phyloP scores from a whole-genome alignment of 2,113 vertebrate species.

The Arothron firmamentum region DNA sequence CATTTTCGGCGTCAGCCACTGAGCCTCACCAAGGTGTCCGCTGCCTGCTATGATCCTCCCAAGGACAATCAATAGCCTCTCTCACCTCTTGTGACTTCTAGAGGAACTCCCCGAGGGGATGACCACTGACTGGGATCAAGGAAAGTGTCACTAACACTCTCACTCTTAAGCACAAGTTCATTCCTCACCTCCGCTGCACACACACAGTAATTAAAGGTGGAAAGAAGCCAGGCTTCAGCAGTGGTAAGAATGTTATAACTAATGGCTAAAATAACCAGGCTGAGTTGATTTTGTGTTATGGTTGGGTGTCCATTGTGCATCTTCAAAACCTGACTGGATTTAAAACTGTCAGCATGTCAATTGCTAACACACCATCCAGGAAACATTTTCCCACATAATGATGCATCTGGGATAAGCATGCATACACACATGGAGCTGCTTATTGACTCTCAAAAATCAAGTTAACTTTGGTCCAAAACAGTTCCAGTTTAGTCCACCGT shows the following conservation, averaged over 20 bases:
- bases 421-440: too few relatives aligned
- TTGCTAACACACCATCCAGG: conserved; percentile 30
- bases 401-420: too few relatives aligned
- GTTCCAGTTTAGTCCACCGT: too few relatives aligned
- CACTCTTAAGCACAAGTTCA: conserved; percentile 55
- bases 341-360: neutral
- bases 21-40: conserved; percentile 69
- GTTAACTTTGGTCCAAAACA: too few relatives aligned
- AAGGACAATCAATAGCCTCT: conserved; percentile 68
- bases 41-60: conserved; percentile 61
- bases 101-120: conserved; percentile 49
- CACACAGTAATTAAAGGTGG: conserved; percentile 55
- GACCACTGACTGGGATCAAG: conserved; percentile 54
- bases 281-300: too few relatives aligned
- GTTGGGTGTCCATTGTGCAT: too few relatives aligned
- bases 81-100: conserved; percentile 51
- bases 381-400: too few relatives aligned
- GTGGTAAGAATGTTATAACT: conserved; percentile 10
- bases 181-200: conserved; percentile 39
- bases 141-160: conserved; percentile 49
- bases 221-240: conserved; percentile 46
- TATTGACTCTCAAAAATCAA: too few relatives aligned
- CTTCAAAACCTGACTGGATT: too few relatives aligned
- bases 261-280: neutral
- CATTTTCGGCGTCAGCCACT: conserved; percentile 64